Conservation (phyloP, 2,888 invertebrate species). For the Crossocerus cetratus region DNA sequence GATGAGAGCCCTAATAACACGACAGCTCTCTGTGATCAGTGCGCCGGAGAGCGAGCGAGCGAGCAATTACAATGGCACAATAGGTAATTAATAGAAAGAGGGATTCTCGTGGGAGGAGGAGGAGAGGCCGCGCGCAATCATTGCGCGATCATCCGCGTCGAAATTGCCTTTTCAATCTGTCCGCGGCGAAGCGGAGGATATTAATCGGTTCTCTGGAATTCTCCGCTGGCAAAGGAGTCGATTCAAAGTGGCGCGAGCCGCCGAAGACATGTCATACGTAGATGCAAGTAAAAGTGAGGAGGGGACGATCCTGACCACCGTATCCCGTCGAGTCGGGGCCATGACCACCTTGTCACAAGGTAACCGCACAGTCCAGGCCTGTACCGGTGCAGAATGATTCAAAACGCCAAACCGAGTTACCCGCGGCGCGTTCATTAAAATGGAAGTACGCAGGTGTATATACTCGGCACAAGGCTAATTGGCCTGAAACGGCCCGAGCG, state of each 20-base stretch:
- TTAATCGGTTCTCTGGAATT: too few species aligned
- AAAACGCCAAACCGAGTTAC: conserved; percentile 21
- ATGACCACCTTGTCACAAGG: conserved; percentile 76
- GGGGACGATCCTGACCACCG: conserved; percentile 68
- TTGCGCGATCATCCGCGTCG: too few species aligned
- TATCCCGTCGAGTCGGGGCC: conserved; percentile 67
- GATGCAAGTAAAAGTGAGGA: conserved; percentile 52
- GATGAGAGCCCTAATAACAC: too few species aligned
- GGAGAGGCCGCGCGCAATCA: too few species aligned
- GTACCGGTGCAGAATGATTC: conserved; percentile 38
- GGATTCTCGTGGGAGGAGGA: too few species aligned
- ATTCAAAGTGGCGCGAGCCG: conserved; percentile 11
- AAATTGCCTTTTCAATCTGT: too few species aligned
- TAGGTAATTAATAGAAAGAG: too few species aligned
- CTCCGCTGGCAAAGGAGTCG: background rate
- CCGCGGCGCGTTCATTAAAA: conserved; percentile 8
- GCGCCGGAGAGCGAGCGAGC: too few species aligned
- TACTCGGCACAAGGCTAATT: conserved; percentile 3
- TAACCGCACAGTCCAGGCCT: conserved; percentile 60
- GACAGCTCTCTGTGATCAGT: too few species aligned
- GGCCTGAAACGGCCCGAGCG: background rate
- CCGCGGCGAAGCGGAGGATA: too few species aligned
- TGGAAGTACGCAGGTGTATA: conserved; percentile 11
- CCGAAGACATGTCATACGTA: conserved; percentile 19
- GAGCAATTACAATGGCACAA: too few species aligned